Evolutionary conservation across 2,888 invertebrate species (phyloP).

Genomic region (Phalangium opilio): DNA sequence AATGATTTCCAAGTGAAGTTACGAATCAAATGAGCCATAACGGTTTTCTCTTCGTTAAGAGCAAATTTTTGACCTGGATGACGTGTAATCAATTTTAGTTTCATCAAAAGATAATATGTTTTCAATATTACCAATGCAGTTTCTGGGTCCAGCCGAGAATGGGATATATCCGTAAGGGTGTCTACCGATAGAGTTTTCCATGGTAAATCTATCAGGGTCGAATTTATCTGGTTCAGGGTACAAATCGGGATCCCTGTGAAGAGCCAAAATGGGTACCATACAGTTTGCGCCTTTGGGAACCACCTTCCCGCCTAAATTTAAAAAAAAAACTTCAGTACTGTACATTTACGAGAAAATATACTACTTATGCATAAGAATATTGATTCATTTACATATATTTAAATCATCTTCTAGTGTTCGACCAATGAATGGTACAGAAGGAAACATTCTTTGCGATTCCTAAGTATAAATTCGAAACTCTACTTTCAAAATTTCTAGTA

Average conservation of each 20-base stretch:
- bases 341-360: no score
- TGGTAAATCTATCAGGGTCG: slow-evolving; percentile 19
- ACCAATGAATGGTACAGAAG: slow-evolving; percentile 16
- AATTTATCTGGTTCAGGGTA: slow-evolving; percentile 20
- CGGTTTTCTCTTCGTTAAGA: slow-evolving; percentile 19
- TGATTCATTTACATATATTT: slow-evolving; percentile 12
- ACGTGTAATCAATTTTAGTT: no score
- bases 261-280: slow-evolving; percentile 14
- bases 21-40: slow-evolving; percentile 17
- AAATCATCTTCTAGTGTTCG: slow-evolving; percentile 15
- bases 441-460: slow-evolving; percentile 16
- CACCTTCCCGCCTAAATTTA: slow-evolving; percentile 4
- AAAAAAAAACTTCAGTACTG: no score
- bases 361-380: no score
- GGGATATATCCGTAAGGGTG: slow-evolving; percentile 21
- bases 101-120: no score
- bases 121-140: slow-evolving; percentile 12
- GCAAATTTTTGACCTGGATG: slow-evolving; percentile 22
- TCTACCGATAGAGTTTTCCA: slow-evolving; percentile 15
- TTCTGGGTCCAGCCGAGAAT: slow-evolving; percentile 19
- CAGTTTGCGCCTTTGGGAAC: slow-evolving; percentile 16
- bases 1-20: slow-evolving; percentile 16
- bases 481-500: no score
- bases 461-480: neutral
- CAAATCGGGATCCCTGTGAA: slow-evolving; percentile 17